phyloP scores from a whole-genome alignment of 1,140 invertebrate genomes.

The Aricia agestis region DNA sequence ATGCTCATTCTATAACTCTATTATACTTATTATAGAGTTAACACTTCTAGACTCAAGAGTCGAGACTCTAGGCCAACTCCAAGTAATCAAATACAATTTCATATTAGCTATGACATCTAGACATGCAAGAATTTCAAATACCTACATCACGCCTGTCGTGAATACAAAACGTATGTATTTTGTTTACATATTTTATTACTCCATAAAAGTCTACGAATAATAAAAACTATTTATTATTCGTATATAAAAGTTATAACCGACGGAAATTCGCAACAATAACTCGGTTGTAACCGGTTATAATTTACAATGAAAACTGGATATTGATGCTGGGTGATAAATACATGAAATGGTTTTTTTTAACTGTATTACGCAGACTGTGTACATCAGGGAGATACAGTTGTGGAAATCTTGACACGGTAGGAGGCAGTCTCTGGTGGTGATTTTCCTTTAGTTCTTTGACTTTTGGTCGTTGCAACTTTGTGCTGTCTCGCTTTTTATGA shows the following conservation, averaged over 20 bases:
- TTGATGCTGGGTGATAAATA: neutral
- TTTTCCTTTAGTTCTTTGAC: too few species aligned
- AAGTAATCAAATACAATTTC: neutral
- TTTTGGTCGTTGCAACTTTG: too few species aligned
- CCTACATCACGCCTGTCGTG: neutral
- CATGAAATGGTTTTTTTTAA: neutral
- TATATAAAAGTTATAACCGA: neutral
- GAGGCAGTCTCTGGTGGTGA: too few species aligned
- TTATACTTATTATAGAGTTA: too few species aligned
- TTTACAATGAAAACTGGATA: neutral
- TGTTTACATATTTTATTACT: neutral
- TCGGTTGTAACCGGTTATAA: neutral
- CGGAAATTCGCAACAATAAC: neutral
- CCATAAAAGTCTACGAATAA: too few species aligned
- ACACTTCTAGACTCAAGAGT: too few species aligned
- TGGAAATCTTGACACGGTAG: too few species aligned
- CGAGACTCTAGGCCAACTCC: neutral
- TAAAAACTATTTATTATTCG: too few species aligned
- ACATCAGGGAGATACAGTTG: too few species aligned
- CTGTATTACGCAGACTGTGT: neutral
- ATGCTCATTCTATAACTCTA: too few species aligned
- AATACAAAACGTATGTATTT: neutral
- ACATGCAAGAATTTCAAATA: neutral
- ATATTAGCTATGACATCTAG: neutral
- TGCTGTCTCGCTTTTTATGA: too few species aligned